Conservation (phyloP, 2,797 vertebrate species). For the Cuniculus paca region DNA sequence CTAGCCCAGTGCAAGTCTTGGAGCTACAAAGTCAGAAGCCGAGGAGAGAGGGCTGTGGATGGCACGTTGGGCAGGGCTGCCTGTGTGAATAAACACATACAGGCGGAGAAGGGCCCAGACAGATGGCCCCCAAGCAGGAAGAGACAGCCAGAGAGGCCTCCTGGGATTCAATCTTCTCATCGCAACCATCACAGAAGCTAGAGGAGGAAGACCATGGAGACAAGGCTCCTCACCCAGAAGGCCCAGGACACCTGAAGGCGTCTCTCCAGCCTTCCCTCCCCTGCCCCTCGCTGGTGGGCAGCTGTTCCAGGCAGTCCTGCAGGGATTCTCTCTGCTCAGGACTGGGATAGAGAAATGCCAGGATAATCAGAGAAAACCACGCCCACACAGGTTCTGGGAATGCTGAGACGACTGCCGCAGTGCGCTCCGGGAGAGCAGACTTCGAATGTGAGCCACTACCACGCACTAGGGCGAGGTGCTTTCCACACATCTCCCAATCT, state of each 20-base stretch:
- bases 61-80: not conserved
- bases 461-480: not conserved
- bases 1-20: not conserved
- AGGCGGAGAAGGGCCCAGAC: not conserved
- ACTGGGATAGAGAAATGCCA: accelerated
- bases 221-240: not conserved
- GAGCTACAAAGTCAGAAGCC: not conserved
- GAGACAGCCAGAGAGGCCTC: not conserved
- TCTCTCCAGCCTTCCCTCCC: accelerated
- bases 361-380: not conserved
- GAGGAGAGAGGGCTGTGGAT: not conserved
- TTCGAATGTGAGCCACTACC: not conserved
- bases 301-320: not conserved
- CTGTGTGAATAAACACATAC: accelerated
- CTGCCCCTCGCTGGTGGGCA: not conserved
- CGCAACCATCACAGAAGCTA: not conserved
- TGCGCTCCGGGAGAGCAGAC: not conserved
- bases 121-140: not conserved
- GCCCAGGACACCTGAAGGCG: accelerated
- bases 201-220: accelerated
- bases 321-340: not conserved
- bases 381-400: not conserved
- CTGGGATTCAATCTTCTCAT: not conserved
- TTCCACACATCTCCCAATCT: not conserved
- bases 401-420: not conserved